Base-by-base conservation (phyloP, 2,797 vertebrate genomes). In the Crocodylus rhombifer region DNA sequence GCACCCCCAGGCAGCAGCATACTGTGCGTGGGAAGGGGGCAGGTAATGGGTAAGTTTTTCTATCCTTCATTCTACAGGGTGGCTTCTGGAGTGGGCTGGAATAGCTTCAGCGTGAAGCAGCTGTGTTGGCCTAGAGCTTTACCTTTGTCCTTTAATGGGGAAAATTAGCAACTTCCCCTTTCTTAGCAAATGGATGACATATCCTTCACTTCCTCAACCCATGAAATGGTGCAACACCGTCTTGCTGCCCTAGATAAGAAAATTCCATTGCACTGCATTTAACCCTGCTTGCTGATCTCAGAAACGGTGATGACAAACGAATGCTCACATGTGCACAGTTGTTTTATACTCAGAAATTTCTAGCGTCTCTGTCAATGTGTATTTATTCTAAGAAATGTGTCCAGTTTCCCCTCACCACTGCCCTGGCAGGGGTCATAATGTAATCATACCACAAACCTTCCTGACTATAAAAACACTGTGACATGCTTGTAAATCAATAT, bases 151-250 rank as follows among this genome's bases (percentile, higher is more conserved):
- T 25, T 21, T 95, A 30, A 82, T 90, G 88, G 88, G 94, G 91
- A 92, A 96, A 93, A 89, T 77, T 0, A 61, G 36, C 33, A 81
- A 74, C 85, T 93, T 95, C 88, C 87, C 71, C 67, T 86, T 83
- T 81, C 69, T 8, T 5, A 51, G 74, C 30, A 23, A 20, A 7
- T 77, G 42, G 7, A 73, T 26, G 69, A 57, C 78, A 91, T 87
- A 55, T 26, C 87, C 62, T 87, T 75, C 33, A 56, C 90, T 95
- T 95, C 81, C 85, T 91, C 64, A 89, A 65, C 62, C 62, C 80
- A 15, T n/a, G 62, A 88, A 26, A 63, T 63, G 89, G 82, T 61
- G 64, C 51, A 77, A 71, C 8, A 16, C 36, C 91, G 42, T 57
- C 80, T 82, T 83, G 15, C 78, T 82, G 82, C 69, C 33, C 80